Conservation (phyloP, 2,888 invertebrate species). For the Sclerodermus sp. region DNA sequence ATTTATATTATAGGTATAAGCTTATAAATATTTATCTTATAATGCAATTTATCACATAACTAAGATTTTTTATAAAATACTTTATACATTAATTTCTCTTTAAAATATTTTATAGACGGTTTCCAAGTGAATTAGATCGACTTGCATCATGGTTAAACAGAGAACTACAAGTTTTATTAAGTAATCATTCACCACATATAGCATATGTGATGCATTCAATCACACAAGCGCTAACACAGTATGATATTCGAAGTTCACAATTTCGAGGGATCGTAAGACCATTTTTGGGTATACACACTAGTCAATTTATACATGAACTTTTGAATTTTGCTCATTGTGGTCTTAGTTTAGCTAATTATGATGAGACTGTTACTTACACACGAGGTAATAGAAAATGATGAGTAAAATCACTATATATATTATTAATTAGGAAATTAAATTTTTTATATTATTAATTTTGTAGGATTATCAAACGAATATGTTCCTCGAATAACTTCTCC, state of each 20-base stretch:
- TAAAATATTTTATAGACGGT: slow-evolving; percentile 62
- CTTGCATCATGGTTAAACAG: slow-evolving; percentile 87
- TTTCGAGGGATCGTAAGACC: slow-evolving; percentile 72
- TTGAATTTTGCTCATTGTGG: slow-evolving; percentile 84
- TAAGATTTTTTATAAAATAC: too few relatives aligned
- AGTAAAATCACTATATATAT: background rate
- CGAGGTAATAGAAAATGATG: slow-evolving; percentile 24
- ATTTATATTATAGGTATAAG: too few relatives aligned
- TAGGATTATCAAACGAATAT: slow-evolving; percentile 39
- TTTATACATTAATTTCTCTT: too few relatives aligned
- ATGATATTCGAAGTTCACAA: slow-evolving; percentile 69
- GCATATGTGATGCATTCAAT: slow-evolving; percentile 81
- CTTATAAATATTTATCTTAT: too few relatives aligned
- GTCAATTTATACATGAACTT: slow-evolving; percentile 89
- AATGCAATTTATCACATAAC: too few relatives aligned
- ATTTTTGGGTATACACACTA: slow-evolving; percentile 72
- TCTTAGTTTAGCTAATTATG: slow-evolving; percentile 83
- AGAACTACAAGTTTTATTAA: slow-evolving; percentile 95
- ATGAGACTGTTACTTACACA: slow-evolving; percentile 69
- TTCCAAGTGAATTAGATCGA: slow-evolving; percentile 80
- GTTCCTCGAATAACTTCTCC: slow-evolving; percentile 33
- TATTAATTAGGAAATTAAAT: background rate
- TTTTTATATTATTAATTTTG: background rate
- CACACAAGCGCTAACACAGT: slow-evolving; percentile 81
- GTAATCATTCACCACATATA: slow-evolving; percentile 92